A percentile compares a stretch with the other conserved stretches of the same genome.
Conservation (phyloP, 2,797 vertebrate species). For the Platalea minor region DNA sequence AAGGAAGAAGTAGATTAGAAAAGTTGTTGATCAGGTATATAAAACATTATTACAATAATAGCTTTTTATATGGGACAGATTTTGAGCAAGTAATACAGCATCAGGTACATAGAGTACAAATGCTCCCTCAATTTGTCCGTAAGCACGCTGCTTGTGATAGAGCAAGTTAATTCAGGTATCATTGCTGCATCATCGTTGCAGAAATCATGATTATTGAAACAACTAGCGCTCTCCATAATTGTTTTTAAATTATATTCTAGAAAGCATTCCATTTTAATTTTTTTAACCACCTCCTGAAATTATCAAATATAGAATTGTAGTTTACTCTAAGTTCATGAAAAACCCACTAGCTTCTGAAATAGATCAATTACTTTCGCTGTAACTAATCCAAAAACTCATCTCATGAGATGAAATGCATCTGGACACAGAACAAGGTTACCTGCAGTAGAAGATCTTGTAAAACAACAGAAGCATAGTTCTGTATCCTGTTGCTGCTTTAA, state of each 20-base stretch:
- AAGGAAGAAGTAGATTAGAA: background rate
- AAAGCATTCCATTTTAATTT: background rate
- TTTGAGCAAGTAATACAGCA: background rate
- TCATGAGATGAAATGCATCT: background rate
- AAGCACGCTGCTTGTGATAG: accelerated
- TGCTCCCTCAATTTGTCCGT: background rate
- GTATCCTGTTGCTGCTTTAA: background rate
- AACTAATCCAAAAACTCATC: background rate
- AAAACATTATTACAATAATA: background rate
- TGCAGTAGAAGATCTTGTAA: background rate
- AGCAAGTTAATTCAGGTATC: background rate
- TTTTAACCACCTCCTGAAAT: background rate
- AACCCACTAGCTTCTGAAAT: background rate
- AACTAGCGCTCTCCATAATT: background rate
- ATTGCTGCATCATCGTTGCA: background rate
- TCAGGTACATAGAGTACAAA: background rate
- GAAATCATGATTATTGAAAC: background rate
- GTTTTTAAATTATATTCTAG: background rate
- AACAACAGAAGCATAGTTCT: background rate
- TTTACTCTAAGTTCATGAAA: background rate
- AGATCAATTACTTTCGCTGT: background rate
- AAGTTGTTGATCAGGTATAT: background rate
- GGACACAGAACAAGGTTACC: background rate
- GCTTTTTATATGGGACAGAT: background rate
- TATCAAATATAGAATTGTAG: background rate